These are phyloP conservation scores for Origma solitaria DNA, from an alignment of 2,113 vertebrate species.

Conservation along the genomic window DNA sequence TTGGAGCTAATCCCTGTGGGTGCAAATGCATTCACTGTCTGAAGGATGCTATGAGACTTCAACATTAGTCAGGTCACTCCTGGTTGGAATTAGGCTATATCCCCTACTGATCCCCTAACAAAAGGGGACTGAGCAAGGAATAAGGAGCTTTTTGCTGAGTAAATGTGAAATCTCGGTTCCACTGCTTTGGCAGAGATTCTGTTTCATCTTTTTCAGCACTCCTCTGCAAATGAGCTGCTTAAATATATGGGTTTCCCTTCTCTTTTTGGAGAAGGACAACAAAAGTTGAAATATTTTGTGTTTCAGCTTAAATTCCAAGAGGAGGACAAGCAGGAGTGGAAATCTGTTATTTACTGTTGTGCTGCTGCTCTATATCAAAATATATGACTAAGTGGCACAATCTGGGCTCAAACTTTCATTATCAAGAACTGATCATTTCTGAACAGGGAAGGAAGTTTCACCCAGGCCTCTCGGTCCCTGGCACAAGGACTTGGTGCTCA, in stretches of 20 bases:
- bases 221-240: background rate
- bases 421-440: background rate
- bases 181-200: background rate
- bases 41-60: background rate
- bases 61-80: rapidly evolving
- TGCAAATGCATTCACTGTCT: background rate
- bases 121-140: background rate
- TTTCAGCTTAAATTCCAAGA: background rate
- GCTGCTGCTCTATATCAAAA: background rate
- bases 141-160: background rate
- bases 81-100: background rate
- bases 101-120: background rate
- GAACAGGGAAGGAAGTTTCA: background rate
- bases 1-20: background rate
- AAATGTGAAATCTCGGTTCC: background rate
- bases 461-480: background rate
- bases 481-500: background rate
- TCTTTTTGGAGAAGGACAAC: background rate
- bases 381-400: background rate
- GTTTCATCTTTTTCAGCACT: background rate
- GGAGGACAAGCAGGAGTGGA: background rate
- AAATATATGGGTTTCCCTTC: background rate
- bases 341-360: background rate
- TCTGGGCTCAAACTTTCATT: background rate
- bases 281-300: background rate